Evolutionary conservation across 2,888 invertebrate species (phyloP), one percentile per base, ranked within the genome.

Genomic region (Mythimna pallens): DNA sequence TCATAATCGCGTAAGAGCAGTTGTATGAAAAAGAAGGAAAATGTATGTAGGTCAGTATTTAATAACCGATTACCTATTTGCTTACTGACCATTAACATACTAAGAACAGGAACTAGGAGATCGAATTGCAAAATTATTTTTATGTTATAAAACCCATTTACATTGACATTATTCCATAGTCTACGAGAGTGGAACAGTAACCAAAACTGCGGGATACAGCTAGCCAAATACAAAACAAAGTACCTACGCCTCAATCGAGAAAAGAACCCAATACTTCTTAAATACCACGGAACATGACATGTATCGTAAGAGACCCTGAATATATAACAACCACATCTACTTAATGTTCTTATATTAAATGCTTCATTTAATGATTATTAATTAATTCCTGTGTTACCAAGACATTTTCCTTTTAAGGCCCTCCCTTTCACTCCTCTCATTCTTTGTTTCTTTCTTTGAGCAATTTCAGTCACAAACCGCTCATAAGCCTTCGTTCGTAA

Each of bases 401-500:
- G 79, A 71, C 74, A 68, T 84, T 86, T 84, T 77, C 70, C 71
- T 81, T 81, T 70, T 59, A 63, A 59, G 57, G 25, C 10, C 40
- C 40, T 22, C 54, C 52, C 0, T 43, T 43, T 43, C 4, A 43
- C 43, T 22, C 4, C 40, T 20, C 12, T 20, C 12, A 17, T 65
- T 52, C 47, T 65, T 30, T 52, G 57, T 50, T 20, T 70, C 52
- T 43, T 73, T 70, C 73, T 76, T 77, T 77, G 70, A 82, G 76
- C 64, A 73, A 78, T 82, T 86, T 78, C 52, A 67, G 65, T 63
- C 70, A 69, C 69, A 71, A 81, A 70, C 65, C 65, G 62, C 66
- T 70, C 58, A 72, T 76, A 78, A 76, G 77, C 86, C 82, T 81
- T 79, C 76, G n/a, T n/a, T n/a, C 70, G 74, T 84, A 84, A 84